phyloP scores from a whole-genome alignment of 2,113 vertebrate species.

The Bostrychus sinensis region DNA sequence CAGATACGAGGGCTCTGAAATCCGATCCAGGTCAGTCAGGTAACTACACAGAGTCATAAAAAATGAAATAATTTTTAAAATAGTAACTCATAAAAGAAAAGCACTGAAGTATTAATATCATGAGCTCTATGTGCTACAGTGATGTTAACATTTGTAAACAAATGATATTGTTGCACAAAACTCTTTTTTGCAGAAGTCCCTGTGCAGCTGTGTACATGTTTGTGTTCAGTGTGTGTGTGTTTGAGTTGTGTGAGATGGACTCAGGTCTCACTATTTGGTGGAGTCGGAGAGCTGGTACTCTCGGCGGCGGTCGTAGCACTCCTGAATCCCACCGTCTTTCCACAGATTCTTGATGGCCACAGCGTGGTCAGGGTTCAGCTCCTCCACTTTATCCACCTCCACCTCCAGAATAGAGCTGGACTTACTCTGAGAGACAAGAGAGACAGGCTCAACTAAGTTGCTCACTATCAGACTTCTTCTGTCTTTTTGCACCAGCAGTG shows the following conservation, averaged over 20 bases:
- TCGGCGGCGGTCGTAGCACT: conserved; percentile 83
- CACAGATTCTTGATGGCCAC: conserved; percentile 83
- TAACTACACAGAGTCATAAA: conserved; percentile 51
- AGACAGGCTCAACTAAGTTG: not conserved
- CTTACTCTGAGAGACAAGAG: conserved; percentile 67
- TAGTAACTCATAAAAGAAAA: not conserved
- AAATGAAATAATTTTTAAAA: not conserved
- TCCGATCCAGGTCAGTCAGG: conserved; percentile 75
- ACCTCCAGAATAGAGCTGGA: conserved; percentile 79
- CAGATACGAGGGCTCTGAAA: conserved; percentile 63
- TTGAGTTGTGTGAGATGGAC: not conserved
- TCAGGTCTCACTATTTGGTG: conserved; percentile 83
- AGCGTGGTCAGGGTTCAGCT: conserved; percentile 71
- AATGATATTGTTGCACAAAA: no score
- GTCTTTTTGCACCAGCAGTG: no score
- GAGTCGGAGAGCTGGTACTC: conserved; percentile 90
- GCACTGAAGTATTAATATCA: no score
- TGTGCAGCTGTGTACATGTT: no score
- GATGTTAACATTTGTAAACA: no score
- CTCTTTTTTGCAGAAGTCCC: no score
- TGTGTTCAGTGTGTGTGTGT: not conserved
- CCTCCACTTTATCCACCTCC: conserved; percentile 82
- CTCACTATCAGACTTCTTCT: no score
- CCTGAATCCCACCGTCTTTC: conserved; percentile 82
- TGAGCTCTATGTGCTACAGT: no score